phyloP scores from a whole-genome alignment of 37 sponge, comb jelly and placozoan genomes.

The Spongia lamella region DNA sequence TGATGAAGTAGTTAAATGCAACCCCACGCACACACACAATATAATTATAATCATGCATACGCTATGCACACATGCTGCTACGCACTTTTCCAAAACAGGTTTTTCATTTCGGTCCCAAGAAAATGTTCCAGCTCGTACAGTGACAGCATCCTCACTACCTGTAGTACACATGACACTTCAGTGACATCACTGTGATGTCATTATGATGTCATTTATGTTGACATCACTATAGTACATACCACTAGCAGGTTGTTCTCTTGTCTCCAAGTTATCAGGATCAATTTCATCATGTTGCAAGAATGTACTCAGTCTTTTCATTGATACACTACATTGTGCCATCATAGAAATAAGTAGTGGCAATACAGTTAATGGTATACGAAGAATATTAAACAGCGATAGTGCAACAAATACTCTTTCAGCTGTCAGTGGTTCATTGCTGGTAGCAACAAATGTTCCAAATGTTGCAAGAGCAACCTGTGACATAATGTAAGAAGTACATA shows the following conservation, averaged over 20 bases:
- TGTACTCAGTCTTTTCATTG: constrained; percentile 69
- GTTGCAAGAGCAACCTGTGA: constrained; percentile 90
- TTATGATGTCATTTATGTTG: too few relatives aligned
- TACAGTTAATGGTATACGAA: constrained; percentile 89
- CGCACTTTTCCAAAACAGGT: constrained; percentile 53
- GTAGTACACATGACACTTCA: neutral
- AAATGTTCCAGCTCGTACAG: constrained; percentile 55
- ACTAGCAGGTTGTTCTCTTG: constrained; percentile 31
- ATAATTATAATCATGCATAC: neutral
- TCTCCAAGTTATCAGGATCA: constrained; percentile 63
- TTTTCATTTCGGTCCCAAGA: constrained; percentile 76
- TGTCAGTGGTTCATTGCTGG: constrained; percentile 56
- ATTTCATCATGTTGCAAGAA: constrained; percentile 85
- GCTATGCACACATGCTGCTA: neutral
- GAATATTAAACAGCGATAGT: constrained; percentile 94
- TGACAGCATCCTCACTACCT: constrained; percentile 51
- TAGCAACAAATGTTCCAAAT: constrained; percentile 79
- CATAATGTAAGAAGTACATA: neutral
- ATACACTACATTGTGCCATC: constrained; percentile 83
- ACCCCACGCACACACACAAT: neutral
- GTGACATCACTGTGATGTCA: neutral
- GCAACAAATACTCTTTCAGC: constrained; percentile 91
- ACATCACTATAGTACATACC: constrained; percentile 33
- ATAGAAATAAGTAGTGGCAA: constrained; percentile 80
- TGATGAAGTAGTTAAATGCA: neutral